A percentile compares a stretch with the other conserved stretches of the same genome.
phyloP scores from a whole-genome alignment of 2,113 vertebrate species.

The Microcebus lehilahytsara region DNA sequence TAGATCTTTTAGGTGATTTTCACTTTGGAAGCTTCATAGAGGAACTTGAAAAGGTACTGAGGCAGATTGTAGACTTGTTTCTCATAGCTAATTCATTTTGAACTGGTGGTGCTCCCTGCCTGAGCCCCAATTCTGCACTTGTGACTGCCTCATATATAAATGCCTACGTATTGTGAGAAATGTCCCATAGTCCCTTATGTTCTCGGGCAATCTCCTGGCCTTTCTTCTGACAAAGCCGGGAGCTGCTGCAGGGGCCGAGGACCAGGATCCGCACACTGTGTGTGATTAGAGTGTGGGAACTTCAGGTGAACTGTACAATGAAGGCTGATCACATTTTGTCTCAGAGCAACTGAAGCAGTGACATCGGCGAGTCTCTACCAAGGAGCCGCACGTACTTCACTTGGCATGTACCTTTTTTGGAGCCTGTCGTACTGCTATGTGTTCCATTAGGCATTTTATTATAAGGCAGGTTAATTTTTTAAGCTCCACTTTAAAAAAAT shows the following conservation, averaged over 20 bases:
- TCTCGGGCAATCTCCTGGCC: background rate
- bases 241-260: background rate
- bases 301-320: background rate
- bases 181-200: fast-evolving
- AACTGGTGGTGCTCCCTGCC: background rate
- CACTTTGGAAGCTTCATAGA: background rate
- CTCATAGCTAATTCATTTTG: background rate
- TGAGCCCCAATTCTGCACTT: background rate
- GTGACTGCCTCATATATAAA: background rate
- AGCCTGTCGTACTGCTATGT: background rate
- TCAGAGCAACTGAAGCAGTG: background rate
- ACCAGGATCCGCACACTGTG: background rate
- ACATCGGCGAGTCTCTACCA: fast-evolving
- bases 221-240: background rate
- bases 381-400: fast-evolving
- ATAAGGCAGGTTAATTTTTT: background rate
- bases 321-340: background rate
- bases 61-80: background rate
- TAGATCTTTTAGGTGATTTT: background rate
- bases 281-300: background rate
- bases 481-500: background rate
- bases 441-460: background rate
- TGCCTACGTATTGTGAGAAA: background rate
- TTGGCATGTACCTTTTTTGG: background rate
- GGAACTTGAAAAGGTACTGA: background rate